Evolutionary conservation across 1,140 invertebrate genomes (phyloP).

Genomic region (Linepithema humile): DNA sequence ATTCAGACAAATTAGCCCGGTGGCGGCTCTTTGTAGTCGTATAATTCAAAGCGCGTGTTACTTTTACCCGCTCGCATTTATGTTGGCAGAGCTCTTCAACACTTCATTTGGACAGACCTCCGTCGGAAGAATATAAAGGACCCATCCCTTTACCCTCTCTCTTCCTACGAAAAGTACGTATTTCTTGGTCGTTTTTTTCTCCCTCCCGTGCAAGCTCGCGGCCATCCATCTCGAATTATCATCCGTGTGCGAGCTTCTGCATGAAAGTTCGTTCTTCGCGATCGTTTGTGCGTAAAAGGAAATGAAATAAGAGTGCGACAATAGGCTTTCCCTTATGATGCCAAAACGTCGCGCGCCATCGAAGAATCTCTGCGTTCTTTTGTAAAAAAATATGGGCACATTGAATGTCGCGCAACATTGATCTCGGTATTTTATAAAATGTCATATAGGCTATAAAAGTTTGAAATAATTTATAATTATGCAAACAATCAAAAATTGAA

Average conservation of each 20-base stretch:
- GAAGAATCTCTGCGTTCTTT: not conserved
- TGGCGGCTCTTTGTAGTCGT: constrained; percentile 82
- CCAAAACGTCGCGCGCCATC: not conserved
- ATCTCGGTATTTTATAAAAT: not conserved
- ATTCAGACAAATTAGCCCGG: constrained; percentile 84
- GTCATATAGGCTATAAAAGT: too few relatives aligned
- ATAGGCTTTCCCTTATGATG: not conserved
- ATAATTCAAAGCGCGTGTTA: constrained; percentile 82
- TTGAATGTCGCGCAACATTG: not conserved
- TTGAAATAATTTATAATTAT: not conserved
- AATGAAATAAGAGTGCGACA: constrained; percentile 37
- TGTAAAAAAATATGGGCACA: not conserved
- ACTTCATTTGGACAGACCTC: constrained; percentile 79
- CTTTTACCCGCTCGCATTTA: constrained; percentile 78
- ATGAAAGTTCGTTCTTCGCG: constrained; percentile 38
- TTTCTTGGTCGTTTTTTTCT: constrained; percentile 44
- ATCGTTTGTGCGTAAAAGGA: constrained; percentile 44
- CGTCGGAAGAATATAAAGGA: constrained; percentile 75
- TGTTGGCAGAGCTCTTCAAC: constrained; percentile 84
- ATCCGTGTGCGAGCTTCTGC: constrained; percentile 44
- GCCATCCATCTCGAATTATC: constrained; percentile 53
- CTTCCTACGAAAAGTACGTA: constrained; percentile 46
- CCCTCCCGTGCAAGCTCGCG: not conserved
- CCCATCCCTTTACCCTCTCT: constrained; percentile 55
- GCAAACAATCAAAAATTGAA: not conserved